These are phyloP conservation scores for Oscheius sp. DNA, from an alignment of 2,888 invertebrate species.

Conservation along the genomic window DNA sequence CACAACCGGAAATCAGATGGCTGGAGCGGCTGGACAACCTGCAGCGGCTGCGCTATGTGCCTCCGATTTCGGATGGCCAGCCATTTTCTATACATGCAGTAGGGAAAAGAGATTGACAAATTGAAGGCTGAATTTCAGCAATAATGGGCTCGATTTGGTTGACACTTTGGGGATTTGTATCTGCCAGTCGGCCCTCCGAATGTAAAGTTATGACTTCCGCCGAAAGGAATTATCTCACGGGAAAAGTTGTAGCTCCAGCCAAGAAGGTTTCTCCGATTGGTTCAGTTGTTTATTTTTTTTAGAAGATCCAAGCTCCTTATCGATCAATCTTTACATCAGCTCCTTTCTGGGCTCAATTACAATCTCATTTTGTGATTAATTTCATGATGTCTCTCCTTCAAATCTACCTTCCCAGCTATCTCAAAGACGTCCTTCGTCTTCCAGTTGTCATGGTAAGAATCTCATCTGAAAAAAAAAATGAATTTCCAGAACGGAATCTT, in stretches of 20 bases:
- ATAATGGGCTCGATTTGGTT: slow-evolving; percentile 42
- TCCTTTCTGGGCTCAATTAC: slow-evolving; percentile 46
- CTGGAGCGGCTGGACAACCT: slow-evolving; percentile 53
- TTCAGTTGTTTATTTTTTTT: not conserved
- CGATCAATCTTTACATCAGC: slow-evolving; percentile 41
- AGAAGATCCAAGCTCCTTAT: slow-evolving; percentile 35
- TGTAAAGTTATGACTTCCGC: slow-evolving; percentile 49
- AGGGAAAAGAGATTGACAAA: not conserved
- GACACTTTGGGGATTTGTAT: slow-evolving; percentile 36
- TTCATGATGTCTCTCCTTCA: slow-evolving; percentile 54
- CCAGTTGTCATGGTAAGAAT: slow-evolving; percentile 44
- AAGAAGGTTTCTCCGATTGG: not conserved
- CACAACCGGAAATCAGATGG: slow-evolving; percentile 59
- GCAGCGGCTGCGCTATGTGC: slow-evolving; percentile 56
- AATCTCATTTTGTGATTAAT: slow-evolving; percentile 50
- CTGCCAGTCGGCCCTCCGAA: slow-evolving; percentile 46
- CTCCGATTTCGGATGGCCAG: slow-evolving; percentile 54
- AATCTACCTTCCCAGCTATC: slow-evolving; percentile 60
- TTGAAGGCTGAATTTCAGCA: slow-evolving; percentile 31
- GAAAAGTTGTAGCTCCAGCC: slow-evolving; percentile 34
- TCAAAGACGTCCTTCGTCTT: slow-evolving; percentile 57
- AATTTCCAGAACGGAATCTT: slow-evolving; percentile 56
- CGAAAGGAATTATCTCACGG: slow-evolving; percentile 44
- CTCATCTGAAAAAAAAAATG: not conserved
- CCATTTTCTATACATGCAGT: slow-evolving; percentile 59